Conservation (phyloP, 2,113 vertebrate genomes). For the Sebastes schlegelii region DNA sequence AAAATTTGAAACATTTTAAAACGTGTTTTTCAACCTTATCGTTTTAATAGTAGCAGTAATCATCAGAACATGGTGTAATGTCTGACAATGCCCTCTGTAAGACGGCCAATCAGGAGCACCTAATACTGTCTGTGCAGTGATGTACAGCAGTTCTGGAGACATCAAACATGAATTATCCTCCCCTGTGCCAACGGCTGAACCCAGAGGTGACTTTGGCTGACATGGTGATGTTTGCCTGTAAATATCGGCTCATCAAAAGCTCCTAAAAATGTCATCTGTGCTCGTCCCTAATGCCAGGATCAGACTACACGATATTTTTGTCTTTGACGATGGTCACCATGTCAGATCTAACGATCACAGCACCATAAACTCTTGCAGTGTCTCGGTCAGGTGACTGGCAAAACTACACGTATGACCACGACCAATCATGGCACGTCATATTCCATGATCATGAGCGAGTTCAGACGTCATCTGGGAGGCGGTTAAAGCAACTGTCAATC, state of each 20-base stretch:
- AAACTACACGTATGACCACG: too few species aligned
- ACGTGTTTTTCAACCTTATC: background rate
- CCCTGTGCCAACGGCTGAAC: background rate
- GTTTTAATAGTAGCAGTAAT: background rate
- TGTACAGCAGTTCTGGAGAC: background rate
- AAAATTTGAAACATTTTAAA: background rate
- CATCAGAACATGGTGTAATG: background rate
- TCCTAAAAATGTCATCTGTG: background rate
- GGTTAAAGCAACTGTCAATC: too few species aligned
- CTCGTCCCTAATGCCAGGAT: too few species aligned
- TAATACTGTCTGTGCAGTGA: background rate
- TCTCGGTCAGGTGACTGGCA: too few species aligned
- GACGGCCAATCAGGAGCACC: background rate
- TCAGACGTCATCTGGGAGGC: too few species aligned
- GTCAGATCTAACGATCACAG: too few species aligned
- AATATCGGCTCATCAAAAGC: background rate
- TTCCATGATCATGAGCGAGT: too few species aligned
- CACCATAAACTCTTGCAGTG: too few species aligned
- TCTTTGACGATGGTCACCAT: too few species aligned
- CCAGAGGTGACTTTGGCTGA: background rate
- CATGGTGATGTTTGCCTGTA: background rate
- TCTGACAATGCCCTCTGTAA: too few species aligned
- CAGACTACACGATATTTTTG: too few species aligned
- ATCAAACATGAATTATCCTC: background rate
- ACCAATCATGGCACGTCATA: too few species aligned